These are phyloP conservation scores for Salarias fasciatus DNA, from an alignment of 2,797 vertebrate genomes.

Conservation along the genomic window DNA sequence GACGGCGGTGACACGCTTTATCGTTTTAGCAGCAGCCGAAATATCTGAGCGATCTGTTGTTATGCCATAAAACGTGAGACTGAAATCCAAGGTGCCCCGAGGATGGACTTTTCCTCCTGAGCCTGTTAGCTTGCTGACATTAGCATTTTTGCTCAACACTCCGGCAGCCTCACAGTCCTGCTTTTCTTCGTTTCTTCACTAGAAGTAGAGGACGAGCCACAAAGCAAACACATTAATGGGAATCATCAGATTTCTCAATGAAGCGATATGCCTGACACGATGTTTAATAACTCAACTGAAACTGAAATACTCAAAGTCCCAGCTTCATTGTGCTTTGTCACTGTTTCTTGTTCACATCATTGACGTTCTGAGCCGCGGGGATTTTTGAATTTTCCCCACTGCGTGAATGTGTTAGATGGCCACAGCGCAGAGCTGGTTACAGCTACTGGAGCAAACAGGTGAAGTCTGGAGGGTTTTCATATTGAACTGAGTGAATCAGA, in stretches of 20 bases:
- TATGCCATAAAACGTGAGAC: slow-evolving; percentile 7
- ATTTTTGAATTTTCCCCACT: not conserved
- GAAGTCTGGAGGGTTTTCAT: slow-evolving; percentile 14
- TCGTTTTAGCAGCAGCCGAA: slow-evolving; percentile 1
- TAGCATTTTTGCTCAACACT: slow-evolving; percentile 3
- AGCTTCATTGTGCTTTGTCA: too few relatives aligned
- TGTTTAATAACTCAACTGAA: too few relatives aligned
- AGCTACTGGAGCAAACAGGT: slow-evolving; percentile 1
- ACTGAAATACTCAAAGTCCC: too few relatives aligned
- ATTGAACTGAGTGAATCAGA: slow-evolving; percentile 26
- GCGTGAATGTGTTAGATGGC: not conserved
- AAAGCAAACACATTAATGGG: not conserved
- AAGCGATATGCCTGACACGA: too few relatives aligned
- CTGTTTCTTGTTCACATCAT: too few relatives aligned
- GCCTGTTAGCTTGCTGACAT: slow-evolving; percentile 9
- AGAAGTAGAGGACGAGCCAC: not conserved
- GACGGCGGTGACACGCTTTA: not conserved
- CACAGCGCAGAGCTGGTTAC: slow-evolving; percentile 6
- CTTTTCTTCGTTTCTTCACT: not conserved
- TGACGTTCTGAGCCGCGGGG: too few relatives aligned
- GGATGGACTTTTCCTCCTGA: slow-evolving; percentile 24
- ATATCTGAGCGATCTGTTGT: not conserved
- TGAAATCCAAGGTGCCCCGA: not conserved
- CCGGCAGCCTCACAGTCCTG: slow-evolving; percentile 6
- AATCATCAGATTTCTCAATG: too few relatives aligned